phyloP scores from a whole-genome alignment of 2,888 invertebrate genomes.

The Timema podura region DNA sequence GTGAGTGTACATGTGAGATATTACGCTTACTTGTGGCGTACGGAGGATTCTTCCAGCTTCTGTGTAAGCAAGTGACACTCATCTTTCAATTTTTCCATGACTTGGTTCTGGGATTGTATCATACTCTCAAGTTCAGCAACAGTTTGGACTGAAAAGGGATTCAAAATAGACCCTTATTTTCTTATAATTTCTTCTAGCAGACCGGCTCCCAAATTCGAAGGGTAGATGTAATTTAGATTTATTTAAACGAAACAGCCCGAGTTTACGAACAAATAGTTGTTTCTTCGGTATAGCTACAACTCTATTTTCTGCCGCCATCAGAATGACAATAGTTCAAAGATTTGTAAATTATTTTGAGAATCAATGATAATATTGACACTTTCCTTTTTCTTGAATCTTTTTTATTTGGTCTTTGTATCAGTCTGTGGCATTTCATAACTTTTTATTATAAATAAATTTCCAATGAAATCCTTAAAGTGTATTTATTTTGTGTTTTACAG shows the following conservation, averaged over 20 bases:
- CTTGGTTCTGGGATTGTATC: constrained; percentile 87
- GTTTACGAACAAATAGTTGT: neutral
- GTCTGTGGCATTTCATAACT: too few relatives aligned
- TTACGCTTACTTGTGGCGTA: constrained; percentile 78
- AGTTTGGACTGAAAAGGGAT: constrained; percentile 69
- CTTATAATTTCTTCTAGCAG: neutral
- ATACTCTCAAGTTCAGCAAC: constrained; percentile 85
- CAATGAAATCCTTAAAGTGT: too few relatives aligned
- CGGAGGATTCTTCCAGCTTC: constrained; percentile 84
- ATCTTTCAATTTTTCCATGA: constrained; percentile 86
- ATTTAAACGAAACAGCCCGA: neutral
- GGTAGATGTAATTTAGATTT: constrained; percentile 1
- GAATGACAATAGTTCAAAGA: too few relatives aligned
- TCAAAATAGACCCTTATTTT: constrained; percentile 21
- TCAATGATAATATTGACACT: too few relatives aligned
- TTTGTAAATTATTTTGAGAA: too few relatives aligned
- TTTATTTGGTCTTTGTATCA: too few relatives aligned
- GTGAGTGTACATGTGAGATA: neutral
- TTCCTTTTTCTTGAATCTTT: too few relatives aligned
- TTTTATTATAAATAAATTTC: too few relatives aligned
- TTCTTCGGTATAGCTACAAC: neutral
- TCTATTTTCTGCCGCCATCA: too few relatives aligned
- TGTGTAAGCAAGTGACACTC: constrained; percentile 85
- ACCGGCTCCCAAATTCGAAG: neutral
- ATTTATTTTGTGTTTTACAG: too few relatives aligned